A percentile compares a stretch with the other conserved stretches of the same genome.
Conservation (phyloP, 2,888 invertebrate species). For the Scotopteryx bipunctaria region DNA sequence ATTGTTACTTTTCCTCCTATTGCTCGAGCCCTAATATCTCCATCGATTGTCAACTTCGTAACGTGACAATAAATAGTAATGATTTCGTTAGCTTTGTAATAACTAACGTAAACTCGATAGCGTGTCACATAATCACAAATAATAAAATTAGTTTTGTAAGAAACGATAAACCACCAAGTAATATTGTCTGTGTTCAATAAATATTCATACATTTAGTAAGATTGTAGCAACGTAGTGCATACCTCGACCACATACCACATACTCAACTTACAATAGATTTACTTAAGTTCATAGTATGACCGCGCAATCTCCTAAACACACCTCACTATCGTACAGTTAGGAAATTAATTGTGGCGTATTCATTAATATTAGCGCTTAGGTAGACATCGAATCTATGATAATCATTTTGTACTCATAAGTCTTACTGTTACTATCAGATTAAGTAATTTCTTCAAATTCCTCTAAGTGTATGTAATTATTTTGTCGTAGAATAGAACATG, state of each 20-base stretch:
- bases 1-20: conserved; percentile 15
- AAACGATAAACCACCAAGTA: conserved; percentile 70
- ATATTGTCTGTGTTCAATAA: conserved; percentile 74
- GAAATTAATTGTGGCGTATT: conserved; percentile 37
- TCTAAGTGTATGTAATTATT: conserved; percentile 51
- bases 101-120: conserved; percentile 8
- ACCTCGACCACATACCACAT: conserved; percentile 32
- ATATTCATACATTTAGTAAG: conserved; percentile 38
- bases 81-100: conserved; percentile 37
- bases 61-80: conserved; percentile 61
- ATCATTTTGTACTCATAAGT: conserved; percentile 37
- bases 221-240: conserved; percentile 34
- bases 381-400: conserved; percentile 53
- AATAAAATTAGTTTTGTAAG: conserved; percentile 36
- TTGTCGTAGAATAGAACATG: conserved; percentile 83
- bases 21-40: conserved; percentile 20
- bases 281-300: conserved; percentile 25
- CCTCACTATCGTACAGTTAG: conserved; percentile 48
- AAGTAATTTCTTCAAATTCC: conserved; percentile 49
- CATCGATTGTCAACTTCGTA: conserved; percentile 44
- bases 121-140: conserved; percentile 15
- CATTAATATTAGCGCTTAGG: conserved; percentile 55
- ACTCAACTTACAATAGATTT: not conserved
- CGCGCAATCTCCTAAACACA: conserved; percentile 45
- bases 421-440: conserved; percentile 47